Conservation (phyloP, 2,113 vertebrate species). For the Callithrix jacchus region DNA sequence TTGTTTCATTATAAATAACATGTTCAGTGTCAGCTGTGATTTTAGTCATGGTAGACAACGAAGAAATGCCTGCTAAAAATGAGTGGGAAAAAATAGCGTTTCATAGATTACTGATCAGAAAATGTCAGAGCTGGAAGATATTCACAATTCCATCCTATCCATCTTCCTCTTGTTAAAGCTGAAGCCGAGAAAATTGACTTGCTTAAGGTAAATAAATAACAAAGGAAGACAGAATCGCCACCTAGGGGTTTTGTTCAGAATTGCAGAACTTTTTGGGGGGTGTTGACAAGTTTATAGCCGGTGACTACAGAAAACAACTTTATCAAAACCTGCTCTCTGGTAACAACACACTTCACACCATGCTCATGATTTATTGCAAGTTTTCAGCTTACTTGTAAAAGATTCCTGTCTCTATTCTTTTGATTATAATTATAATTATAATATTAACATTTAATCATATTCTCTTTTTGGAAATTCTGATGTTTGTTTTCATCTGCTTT, state of each 20-base stretch:
- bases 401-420: background rate
- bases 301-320: background rate
- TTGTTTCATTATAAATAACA: background rate
- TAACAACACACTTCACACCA: background rate
- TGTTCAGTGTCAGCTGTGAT: background rate
- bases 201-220: background rate
- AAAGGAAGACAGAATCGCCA: background rate
- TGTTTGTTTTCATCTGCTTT: constrained; percentile 2
- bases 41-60: background rate
- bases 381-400: background rate
- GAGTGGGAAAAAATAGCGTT: background rate
- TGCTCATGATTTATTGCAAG: background rate
- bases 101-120: background rate
- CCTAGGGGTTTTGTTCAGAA: background rate
- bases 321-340: background rate
- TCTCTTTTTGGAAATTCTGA: background rate
- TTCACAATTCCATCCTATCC: too few relatives aligned
- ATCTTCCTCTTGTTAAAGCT: background rate
- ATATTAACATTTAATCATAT: background rate
- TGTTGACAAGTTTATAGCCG: background rate
- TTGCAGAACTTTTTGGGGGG: background rate
- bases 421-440: background rate
- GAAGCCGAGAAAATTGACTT: background rate
- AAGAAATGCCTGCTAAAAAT: background rate
- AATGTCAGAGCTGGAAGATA: background rate